Percentiles rank a stretch among this genome's conserved stretches.
phyloP scores from a whole-genome alignment of 2,797 vertebrate genomes.

The Trematomus bernacchii region DNA sequence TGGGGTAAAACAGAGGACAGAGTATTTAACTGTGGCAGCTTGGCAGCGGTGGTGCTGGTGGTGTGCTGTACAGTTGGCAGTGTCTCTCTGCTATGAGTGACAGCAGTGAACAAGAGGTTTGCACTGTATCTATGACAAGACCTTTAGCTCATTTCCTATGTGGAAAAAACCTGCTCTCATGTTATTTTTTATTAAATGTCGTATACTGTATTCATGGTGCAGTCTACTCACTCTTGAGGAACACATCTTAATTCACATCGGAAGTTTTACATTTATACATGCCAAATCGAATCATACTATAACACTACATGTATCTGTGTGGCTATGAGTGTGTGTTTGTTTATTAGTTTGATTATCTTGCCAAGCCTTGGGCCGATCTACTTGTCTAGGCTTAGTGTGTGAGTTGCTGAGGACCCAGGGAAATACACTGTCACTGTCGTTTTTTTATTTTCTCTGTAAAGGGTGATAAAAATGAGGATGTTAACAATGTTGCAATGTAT shows the following conservation, averaged over 20 bases:
- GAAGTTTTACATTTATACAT: background rate
- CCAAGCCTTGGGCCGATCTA: no score
- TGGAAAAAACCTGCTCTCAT: conserved; percentile 17
- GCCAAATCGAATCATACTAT: background rate
- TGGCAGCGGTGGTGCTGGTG: conserved; percentile 30
- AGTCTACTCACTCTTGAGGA: background rate
- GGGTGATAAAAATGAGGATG: no score
- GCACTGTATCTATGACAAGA: conserved; percentile 40
- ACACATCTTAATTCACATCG: background rate
- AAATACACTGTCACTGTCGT: no score
- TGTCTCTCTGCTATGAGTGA: conserved; percentile 44
- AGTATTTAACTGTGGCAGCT: conserved; percentile 48
- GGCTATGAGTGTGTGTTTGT: no score
- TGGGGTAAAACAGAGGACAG: conserved; percentile 50
- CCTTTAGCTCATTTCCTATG: conserved; percentile 58
- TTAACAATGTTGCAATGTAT: no score
- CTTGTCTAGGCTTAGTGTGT: no score
- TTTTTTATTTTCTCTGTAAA: no score
- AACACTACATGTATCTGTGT: no score
- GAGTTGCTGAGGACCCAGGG: no score
- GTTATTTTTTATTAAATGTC: conserved; percentile 31
- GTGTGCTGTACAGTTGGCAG: conserved; percentile 40
- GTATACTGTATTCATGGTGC: background rate
- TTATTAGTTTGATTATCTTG: no score
- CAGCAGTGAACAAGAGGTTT: conserved; percentile 38